These are phyloP conservation scores for Drosophila kohkoa DNA, from an alignment of 1,140 invertebrate species.

Conservation along the genomic window DNA sequence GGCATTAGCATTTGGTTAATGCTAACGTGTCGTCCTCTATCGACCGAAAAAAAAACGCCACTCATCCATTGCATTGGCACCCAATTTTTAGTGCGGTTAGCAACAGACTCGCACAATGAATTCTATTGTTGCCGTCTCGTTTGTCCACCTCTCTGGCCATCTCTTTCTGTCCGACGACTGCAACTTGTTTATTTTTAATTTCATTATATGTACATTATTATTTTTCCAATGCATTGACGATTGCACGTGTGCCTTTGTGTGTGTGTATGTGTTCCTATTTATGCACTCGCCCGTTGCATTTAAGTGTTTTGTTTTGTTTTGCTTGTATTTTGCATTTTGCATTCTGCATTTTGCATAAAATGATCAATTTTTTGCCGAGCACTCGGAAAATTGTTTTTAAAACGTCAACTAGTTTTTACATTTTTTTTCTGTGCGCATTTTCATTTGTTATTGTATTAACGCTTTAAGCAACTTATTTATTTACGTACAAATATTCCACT, in stretches of 20 bases:
- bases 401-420: slow-evolving; percentile 61
- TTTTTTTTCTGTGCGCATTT: slow-evolving; percentile 20
- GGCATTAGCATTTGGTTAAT: slow-evolving; percentile 82
- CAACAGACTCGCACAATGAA: slow-evolving; percentile 47
- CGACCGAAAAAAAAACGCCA: slow-evolving; percentile 52
- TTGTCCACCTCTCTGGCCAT: slow-evolving; percentile 37
- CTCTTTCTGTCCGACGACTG: slow-evolving; percentile 31
- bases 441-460: slow-evolving; percentile 44
- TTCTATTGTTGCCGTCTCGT: slow-evolving; percentile 28
- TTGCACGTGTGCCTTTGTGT: slow-evolving; percentile 18
- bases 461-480: slow-evolving; percentile 64
- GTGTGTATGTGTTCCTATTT: slow-evolving; percentile 56
- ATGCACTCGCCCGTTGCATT: slow-evolving; percentile 70
- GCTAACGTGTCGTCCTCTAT: slow-evolving; percentile 65
- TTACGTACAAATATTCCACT: slow-evolving; percentile 62
- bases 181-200: slow-evolving; percentile 73
- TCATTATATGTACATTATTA: slow-evolving; percentile 75
- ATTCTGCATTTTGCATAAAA: slow-evolving; percentile 48
- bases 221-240: slow-evolving; percentile 45
- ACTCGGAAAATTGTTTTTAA: slow-evolving; percentile 75
- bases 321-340: slow-evolving; percentile 56
- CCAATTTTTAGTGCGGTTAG: slow-evolving; percentile 68
- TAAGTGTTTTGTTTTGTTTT: slow-evolving; percentile 76
- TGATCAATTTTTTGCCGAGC: slow-evolving; percentile 44
- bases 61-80: slow-evolving; percentile 36